A percentile compares a stretch with the other conserved stretches of the same genome.
Conservation (phyloP, 2,797 vertebrate species). For the Galago senegalensis region DNA sequence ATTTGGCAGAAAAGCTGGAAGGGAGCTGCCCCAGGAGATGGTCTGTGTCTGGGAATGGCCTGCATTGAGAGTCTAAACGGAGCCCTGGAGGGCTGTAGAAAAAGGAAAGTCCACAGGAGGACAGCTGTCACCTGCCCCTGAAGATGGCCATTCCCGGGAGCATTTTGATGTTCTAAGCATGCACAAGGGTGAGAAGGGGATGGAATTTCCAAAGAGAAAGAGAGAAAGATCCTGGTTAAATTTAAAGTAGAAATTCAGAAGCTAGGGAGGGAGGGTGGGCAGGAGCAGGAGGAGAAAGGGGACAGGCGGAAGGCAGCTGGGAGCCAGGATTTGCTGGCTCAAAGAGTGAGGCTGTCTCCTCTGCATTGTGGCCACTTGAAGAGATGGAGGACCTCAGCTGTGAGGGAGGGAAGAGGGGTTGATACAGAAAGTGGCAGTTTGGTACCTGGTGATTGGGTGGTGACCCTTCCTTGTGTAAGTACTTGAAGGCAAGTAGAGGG, state of each 20-base stretch:
- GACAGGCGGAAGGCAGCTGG: rapidly evolving
- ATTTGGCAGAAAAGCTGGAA: not conserved
- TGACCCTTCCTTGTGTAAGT: not conserved
- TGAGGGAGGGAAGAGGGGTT: too few species aligned
- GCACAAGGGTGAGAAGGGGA: not conserved
- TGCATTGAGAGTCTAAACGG: rapidly evolving
- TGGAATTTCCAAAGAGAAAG: not conserved
- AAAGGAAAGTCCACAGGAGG: too few species aligned
- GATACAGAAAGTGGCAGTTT: not conserved
- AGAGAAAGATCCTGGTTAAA: not conserved
- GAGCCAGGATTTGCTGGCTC: too few species aligned
- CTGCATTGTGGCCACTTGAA: rapidly evolving
- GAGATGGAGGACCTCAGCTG: not conserved
- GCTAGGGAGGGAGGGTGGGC: not conserved
- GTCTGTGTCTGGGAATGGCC: rapidly evolving
- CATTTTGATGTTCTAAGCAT: not conserved
- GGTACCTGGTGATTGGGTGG: not conserved
- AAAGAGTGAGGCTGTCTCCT: too few species aligned
- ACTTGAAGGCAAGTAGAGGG: not conserved
- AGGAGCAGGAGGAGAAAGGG: too few species aligned
- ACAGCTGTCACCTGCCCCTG: too few species aligned
- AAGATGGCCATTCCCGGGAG: too few species aligned
- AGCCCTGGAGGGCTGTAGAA: rapidly evolving
- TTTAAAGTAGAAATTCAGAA: not conserved
- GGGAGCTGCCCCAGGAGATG: rapidly evolving